Evolutionary conservation across 64 coral and sea anemone species (phyloP), one percentile per base, ranked within the genome.

Genomic region (Exaiptasia diaphana): DNA sequence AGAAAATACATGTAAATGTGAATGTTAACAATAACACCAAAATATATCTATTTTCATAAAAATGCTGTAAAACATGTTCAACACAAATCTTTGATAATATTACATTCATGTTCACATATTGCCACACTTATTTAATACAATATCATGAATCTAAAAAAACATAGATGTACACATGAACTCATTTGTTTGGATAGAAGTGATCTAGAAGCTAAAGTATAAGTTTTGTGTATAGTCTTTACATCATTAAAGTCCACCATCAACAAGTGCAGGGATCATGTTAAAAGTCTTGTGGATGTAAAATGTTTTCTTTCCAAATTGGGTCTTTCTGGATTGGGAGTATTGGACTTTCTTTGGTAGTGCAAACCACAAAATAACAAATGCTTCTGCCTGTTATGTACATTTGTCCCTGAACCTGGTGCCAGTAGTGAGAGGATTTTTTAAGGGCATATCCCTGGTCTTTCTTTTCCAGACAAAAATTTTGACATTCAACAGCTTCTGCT

Each of bases 401-500:
- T 27, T 85, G 82, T n/a, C 82, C 54, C 38, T 85, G 82, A 15
- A 74, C 40, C 53, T 85, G 68, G 40, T 85, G 78, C 74, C 74
- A 58, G 15, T 77, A 77, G 32, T 35, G 17, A 24, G 53, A 29
- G 17, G 15, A 20, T 36, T 67, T 65, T 8, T 67, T 38, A 14
- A 81, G 59, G 13, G 55, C 59, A 67, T 67, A 81, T 26, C 78
- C 78, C 42, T 81, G 9, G n/a, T n/a, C 6, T 41, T 55, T 73
- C 48, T 81, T 69, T 54, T 60, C 15, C 14, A 4, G 21, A 73
- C 53, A 60, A 85, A 85, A 46, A 41, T 74, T 60, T 30, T 52
- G 37, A 11, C 49, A 34, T 25, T 8, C 55, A 18, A 67, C 78
- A 28, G 78, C 78, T 65, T 81, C 59, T 30, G 36, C 52, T 40